These are phyloP conservation scores for Apamea anceps DNA, from an alignment of 2,888 invertebrate species.

Conservation along the genomic window DNA sequence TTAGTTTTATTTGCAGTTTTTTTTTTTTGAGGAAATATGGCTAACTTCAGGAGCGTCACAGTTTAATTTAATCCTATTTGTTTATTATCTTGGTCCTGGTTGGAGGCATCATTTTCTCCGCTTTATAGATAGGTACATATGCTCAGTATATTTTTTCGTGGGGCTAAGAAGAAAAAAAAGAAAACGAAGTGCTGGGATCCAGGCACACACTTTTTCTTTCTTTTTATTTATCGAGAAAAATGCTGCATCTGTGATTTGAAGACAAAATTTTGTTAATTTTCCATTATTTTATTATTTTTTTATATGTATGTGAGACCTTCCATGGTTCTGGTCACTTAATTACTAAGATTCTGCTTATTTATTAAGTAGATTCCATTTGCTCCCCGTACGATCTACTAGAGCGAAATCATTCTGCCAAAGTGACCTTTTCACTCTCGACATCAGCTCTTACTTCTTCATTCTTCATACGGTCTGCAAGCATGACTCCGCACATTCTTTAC, in stretches of 20 bases:
- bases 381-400: not conserved
- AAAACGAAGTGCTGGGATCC: not conserved
- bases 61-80: not conserved
- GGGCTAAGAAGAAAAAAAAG: not conserved
- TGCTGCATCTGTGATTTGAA: not conserved
- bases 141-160: not conserved
- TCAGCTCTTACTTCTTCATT: slow-evolving; percentile 18
- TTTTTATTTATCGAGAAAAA: not conserved
- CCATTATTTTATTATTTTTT: not conserved
- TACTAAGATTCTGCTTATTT: not conserved
- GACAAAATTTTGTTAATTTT: not conserved
- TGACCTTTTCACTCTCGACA: not conserved
- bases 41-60: not conserved
- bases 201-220: not conserved
- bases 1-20: not conserved
- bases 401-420: not conserved
- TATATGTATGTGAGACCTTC: not conserved
- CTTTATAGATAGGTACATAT: not conserved
- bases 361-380: not conserved
- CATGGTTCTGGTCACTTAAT: not conserved
- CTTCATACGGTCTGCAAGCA: no score
- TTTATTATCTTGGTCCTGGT: not conserved
- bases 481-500: slow-evolving; percentile 11
- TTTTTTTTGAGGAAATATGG: not conserved
- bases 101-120: not conserved